Evolutionary conservation across 2,797 vertebrate genomes (phyloP).

Genomic region (Oophaga sylvatica): DNA sequence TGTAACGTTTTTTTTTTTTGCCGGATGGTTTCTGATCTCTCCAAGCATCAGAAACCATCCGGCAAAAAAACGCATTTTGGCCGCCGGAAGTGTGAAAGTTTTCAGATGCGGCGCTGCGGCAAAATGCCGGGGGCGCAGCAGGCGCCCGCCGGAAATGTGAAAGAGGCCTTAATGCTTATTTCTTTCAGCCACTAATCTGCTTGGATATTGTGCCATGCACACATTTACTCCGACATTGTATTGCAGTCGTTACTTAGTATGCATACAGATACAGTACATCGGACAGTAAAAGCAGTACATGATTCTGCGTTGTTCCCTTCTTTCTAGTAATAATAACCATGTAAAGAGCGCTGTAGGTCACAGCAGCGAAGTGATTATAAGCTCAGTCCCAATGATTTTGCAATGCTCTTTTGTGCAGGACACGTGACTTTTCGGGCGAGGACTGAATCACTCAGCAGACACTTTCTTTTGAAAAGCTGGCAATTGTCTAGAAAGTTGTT

Average conservation of each 20-base stretch:
- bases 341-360: neutral
- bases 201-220: too few species aligned
- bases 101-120: too few species aligned
- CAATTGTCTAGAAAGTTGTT: neutral
- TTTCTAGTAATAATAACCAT: neutral
- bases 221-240: neutral
- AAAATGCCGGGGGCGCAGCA: too few species aligned
- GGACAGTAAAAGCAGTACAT: neutral
- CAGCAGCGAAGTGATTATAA: neutral
- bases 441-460: conserved; percentile 17
- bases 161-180: too few species aligned
- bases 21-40: too few species aligned
- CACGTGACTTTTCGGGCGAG: conserved; percentile 1
- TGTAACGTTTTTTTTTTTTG: too few species aligned
- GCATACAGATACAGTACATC: neutral
- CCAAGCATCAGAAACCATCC: too few species aligned
- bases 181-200: too few species aligned
- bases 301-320: neutral
- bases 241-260: neutral
- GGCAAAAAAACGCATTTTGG: too few species aligned
- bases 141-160: too few species aligned
- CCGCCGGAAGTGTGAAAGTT: too few species aligned
- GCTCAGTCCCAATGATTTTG: neutral
- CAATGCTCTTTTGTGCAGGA: neutral
- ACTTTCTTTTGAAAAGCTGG: conserved; percentile 19